phyloP scores from a whole-genome alignment of 2,797 vertebrate genomes.

The Neostethus bicornis region DNA sequence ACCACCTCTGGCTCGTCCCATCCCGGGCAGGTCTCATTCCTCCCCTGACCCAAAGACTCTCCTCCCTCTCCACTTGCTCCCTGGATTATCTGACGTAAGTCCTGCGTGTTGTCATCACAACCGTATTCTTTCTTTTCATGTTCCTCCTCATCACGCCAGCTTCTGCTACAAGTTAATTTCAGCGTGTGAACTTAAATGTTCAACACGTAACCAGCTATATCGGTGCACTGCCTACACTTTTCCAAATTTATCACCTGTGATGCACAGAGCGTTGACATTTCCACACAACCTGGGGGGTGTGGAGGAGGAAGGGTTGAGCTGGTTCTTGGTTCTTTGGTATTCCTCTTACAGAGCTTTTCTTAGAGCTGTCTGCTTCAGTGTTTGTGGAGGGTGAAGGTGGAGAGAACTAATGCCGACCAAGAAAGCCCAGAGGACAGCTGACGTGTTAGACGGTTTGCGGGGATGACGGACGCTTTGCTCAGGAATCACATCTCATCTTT shows the following conservation, averaged over 20 bases:
- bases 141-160: background rate
- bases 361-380: constrained; percentile 37
- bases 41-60: constrained; percentile 86
- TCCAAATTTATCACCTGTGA: constrained; percentile 68
- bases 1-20: constrained; percentile 83
- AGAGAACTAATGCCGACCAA: constrained; percentile 27
- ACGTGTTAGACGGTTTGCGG: constrained; percentile 38
- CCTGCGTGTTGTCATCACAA: constrained; percentile 39
- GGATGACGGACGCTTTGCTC: constrained; percentile 18
- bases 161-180: constrained; percentile 17
- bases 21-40: constrained; percentile 81
- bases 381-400: constrained; percentile 50
- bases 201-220: constrained; percentile 36
- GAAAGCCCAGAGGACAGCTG: constrained; percentile 25
- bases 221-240: constrained; percentile 59
- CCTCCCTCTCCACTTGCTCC: constrained; percentile 88
- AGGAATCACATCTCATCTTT: constrained; percentile 1
- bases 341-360: constrained; percentile 47
- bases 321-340: constrained; percentile 54
- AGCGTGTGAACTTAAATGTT: constrained; percentile 29
- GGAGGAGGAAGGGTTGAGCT: constrained; percentile 25
- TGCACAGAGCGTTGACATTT: constrained; percentile 64
- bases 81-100: constrained; percentile 90
- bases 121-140: constrained; percentile 6
- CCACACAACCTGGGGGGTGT: constrained; percentile 45